Percentiles rank a stretch among this genome's conserved stretches.
Conservation (phyloP, 2,113 vertebrate genomes). For the Oxyura jamaicensis region DNA sequence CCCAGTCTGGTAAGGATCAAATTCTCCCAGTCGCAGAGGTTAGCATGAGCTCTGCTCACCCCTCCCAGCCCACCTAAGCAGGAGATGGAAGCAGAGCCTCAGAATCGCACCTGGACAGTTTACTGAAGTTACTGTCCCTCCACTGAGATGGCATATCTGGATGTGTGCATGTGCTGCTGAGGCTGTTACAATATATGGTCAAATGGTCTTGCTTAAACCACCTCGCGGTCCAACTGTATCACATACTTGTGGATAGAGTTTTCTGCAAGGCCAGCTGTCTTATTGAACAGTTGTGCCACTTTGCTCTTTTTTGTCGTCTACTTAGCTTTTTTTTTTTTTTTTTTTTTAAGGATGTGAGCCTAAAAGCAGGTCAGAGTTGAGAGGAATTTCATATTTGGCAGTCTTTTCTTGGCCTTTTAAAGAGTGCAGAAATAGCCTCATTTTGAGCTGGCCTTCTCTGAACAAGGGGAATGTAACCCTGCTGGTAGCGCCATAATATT, state of each 20-base stretch:
- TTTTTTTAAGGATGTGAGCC: neutral
- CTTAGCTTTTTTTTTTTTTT: neutral
- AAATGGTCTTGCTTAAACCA: neutral
- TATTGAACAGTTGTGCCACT: neutral
- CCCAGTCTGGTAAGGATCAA: neutral
- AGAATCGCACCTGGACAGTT: neutral
- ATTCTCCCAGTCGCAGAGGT: neutral
- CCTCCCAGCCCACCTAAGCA: neutral
- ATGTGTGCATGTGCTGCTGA: neutral
- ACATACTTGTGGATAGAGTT: neutral
- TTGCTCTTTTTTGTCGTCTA: neutral
- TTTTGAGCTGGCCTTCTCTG: slow-evolving; percentile 18
- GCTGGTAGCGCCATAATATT: slow-evolving; percentile 23
- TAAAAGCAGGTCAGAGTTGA: slow-evolving; percentile 24
- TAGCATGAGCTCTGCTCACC: neutral
- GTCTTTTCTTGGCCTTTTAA: neutral
- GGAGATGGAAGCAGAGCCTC: neutral
- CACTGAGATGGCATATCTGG: rapidly evolving
- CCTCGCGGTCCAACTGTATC: neutral
- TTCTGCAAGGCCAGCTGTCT: neutral
- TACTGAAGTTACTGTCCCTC: neutral
- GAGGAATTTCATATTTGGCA: neutral
- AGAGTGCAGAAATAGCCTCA: neutral
- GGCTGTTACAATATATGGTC: neutral
- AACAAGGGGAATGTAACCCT: slow-evolving; percentile 40